phyloP scores from a whole-genome alignment of 2,797 vertebrate genomes.

The Perodicticus potto region DNA sequence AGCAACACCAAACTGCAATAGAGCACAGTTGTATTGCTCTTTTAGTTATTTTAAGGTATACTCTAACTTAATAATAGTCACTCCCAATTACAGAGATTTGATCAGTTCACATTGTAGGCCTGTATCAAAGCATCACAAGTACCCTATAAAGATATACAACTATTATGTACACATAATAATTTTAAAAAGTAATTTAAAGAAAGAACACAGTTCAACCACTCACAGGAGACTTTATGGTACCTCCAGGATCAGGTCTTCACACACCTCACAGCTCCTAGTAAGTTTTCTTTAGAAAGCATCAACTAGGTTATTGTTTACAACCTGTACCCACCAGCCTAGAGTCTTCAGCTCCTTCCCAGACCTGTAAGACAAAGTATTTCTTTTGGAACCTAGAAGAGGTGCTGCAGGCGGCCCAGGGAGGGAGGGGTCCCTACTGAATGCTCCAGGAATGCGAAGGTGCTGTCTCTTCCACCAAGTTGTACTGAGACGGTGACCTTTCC shows the following conservation, averaged over 20 bases:
- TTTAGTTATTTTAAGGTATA: background rate
- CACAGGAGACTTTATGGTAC: background rate
- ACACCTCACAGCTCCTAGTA: background rate
- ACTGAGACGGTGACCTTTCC: conserved; percentile 18
- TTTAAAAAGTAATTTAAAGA: background rate
- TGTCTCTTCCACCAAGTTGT: background rate
- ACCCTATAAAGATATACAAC: background rate
- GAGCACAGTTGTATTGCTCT: background rate
- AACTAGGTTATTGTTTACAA: background rate
- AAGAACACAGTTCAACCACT: background rate
- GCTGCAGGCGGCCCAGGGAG: background rate
- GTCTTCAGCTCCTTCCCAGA: conserved; percentile 11
- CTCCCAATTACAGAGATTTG: background rate
- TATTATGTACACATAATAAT: background rate
- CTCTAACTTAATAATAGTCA: background rate
- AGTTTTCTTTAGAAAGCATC: background rate
- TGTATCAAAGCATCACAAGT: background rate
- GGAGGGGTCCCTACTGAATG: background rate
- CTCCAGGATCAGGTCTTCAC: background rate
- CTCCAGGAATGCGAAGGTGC: background rate
- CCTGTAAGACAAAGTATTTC: background rate
- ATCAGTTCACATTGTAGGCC: background rate
- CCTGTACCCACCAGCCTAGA: background rate
- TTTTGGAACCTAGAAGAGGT: background rate
- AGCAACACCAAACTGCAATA: background rate